Percentiles rank a stretch among this genome's conserved stretches.
phyloP scores from a whole-genome alignment of 2,888 invertebrate genomes.

The Pegoplata infirma region DNA sequence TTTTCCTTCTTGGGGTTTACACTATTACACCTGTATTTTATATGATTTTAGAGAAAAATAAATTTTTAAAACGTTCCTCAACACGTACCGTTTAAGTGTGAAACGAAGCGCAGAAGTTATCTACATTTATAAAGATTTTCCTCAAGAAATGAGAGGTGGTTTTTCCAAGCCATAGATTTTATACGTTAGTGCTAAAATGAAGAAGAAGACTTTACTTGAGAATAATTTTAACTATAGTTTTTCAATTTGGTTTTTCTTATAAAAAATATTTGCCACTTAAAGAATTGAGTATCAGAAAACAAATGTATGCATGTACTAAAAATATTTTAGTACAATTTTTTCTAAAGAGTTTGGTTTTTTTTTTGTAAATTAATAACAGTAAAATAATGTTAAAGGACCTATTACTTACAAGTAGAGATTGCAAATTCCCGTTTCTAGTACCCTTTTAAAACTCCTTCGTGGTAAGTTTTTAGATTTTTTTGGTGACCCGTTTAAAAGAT shows the following conservation, averaged over 20 bases:
- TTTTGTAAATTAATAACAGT: too few relatives aligned
- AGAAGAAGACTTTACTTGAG: constrained; percentile 12
- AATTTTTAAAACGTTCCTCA: constrained; percentile 65
- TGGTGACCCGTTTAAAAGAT: too few relatives aligned
- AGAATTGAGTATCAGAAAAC: neutral
- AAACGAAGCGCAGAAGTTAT: constrained; percentile 74
- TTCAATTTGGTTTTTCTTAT: neutral
- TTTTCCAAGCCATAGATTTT: constrained; percentile 23
- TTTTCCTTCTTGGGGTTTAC: constrained; percentile 29
- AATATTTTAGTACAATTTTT: neutral
- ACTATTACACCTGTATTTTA: constrained; percentile 1
- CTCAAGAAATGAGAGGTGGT: constrained; percentile 25
- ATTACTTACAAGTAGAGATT: too few relatives aligned
- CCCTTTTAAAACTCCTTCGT: too few relatives aligned
- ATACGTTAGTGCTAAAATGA: neutral
- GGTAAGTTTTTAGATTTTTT: too few relatives aligned
- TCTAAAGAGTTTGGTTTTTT: too few relatives aligned
- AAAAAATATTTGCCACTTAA: neutral
- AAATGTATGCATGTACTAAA: neutral
- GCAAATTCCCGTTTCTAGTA: too few relatives aligned
- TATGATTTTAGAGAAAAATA: neutral
- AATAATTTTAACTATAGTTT: constrained; percentile 1
- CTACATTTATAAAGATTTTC: constrained; percentile 73
- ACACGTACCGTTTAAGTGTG: constrained; percentile 73
- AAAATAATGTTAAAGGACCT: too few relatives aligned